Evolutionary conservation across 2,888 invertebrate genomes (phyloP).

Genomic region (Coremacera marginata): DNA sequence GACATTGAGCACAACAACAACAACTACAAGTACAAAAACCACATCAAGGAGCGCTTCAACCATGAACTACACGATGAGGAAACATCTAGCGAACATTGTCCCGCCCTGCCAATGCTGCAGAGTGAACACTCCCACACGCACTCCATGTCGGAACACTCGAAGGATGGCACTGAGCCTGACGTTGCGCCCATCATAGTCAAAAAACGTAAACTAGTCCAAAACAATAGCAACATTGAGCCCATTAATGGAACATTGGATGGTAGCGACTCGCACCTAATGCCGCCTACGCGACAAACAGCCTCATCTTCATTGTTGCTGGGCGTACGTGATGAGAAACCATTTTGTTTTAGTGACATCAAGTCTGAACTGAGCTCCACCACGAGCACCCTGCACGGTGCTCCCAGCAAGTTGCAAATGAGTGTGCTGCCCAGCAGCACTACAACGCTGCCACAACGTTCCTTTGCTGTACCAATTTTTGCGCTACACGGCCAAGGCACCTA

Average conservation of each 20-base stretch:
- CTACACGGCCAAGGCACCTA: conserved; percentile 89
- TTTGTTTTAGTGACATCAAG: conserved; percentile 64
- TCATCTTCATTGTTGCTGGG: conserved; percentile 39
- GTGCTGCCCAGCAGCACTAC: conserved; percentile 47
- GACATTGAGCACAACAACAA: conserved; percentile 70
- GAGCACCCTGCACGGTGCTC: conserved; percentile 29
- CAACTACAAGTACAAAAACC: conserved; percentile 93
- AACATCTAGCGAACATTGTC: conserved; percentile 69
- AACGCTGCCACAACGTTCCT: conserved; percentile 55
- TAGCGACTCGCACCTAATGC: conserved; percentile 41
- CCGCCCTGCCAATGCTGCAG: conserved; percentile 60
- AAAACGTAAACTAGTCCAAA: conserved; percentile 63
- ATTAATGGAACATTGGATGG: conserved; percentile 41
- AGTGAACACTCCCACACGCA: conserved; percentile 66
- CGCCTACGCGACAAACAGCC: conserved; percentile 44
- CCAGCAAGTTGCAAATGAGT: conserved; percentile 44
- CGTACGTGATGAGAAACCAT: conserved; percentile 58
- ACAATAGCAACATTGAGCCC: conserved; percentile 32
- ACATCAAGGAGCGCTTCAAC: conserved; percentile 89
- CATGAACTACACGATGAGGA: conserved; percentile 70
- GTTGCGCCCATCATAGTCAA: conserved; percentile 66
- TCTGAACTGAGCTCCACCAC: conserved; percentile 57
- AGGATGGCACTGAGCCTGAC: conserved; percentile 66
- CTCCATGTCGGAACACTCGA: conserved; percentile 65
- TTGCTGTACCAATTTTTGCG: conserved; percentile 88